phyloP scores from a whole-genome alignment of 1,140 invertebrate species.

The Drosophila mayri region DNA sequence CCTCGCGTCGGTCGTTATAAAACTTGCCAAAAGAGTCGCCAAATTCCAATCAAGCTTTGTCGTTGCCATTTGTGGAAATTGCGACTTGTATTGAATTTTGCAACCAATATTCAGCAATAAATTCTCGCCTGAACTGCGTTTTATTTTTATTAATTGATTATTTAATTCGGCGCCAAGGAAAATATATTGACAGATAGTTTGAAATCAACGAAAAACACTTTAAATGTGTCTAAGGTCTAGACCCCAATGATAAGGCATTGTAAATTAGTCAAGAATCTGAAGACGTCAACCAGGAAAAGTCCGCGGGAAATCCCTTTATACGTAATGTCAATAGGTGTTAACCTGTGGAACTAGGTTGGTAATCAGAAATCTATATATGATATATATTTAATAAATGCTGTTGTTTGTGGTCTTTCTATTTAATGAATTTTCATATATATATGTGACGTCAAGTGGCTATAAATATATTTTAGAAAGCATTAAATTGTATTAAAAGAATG shows the following conservation, averaged over 20 bases:
- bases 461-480: neutral
- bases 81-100: conserved; percentile 29
- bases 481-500: neutral
- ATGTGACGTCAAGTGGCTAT: neutral
- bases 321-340: conserved; percentile 7
- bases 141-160: conserved; percentile 49
- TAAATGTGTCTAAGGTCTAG: conserved; percentile 28
- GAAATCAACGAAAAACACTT: conserved; percentile 14
- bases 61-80: conserved; percentile 30
- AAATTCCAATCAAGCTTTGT: conserved; percentile 19
- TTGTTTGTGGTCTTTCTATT: neutral
- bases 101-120: conserved; percentile 24
- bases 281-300: conserved; percentile 25
- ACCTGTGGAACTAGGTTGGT: neutral
- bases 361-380: neutral
- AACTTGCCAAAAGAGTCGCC: conserved; percentile 44
- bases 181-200: neutral
- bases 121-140: conserved; percentile 30
- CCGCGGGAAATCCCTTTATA: conserved; percentile 26
- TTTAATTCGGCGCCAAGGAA: conserved; percentile 31
- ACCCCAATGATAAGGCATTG: conserved; percentile 38
- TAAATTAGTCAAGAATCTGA: conserved; percentile 21
- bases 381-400: too few relatives aligned
- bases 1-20: conserved; percentile 4
- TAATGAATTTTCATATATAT: neutral